These are phyloP conservation scores for Eristalis intricaria DNA, from an alignment of 2,888 invertebrate species.

Conservation along the genomic window DNA sequence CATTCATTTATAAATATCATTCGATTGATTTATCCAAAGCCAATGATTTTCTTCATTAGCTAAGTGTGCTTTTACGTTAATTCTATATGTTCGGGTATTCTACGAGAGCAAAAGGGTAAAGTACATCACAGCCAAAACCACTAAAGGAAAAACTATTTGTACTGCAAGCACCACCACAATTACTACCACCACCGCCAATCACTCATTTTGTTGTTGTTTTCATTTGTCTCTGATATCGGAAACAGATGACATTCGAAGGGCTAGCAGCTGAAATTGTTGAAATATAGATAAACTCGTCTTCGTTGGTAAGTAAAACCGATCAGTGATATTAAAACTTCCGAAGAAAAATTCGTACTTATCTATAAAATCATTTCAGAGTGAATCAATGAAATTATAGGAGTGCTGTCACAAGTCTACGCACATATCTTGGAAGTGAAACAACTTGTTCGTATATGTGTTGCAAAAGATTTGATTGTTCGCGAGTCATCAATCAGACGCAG, in stretches of 20 bases:
- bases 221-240: constrained; percentile 45
- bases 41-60: constrained; percentile 1
- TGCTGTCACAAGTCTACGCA: background rate
- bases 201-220: constrained; percentile 69
- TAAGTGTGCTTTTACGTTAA: constrained; percentile 28
- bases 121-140: constrained; percentile 31
- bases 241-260: constrained; percentile 62
- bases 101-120: constrained; percentile 28
- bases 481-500: constrained; percentile 21
- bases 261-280: constrained; percentile 14
- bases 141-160: constrained; percentile 51
- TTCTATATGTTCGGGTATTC: constrained; percentile 6
- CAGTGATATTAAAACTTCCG: background rate
- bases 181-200: constrained; percentile 47
- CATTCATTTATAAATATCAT: constrained; percentile 37
- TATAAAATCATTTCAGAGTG: constrained; percentile 25
- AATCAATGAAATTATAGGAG: constrained; percentile 23
- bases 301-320: constrained; percentile 36
- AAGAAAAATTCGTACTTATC: background rate
- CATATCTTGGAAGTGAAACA: background rate
- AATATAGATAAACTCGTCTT: constrained; percentile 7
- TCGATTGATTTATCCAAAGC: constrained; percentile 46
- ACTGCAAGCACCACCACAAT: constrained; percentile 25
- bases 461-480: background rate
- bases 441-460: constrained; percentile 29